Percentiles rank a stretch among this genome's conserved stretches.
Evolutionary conservation across 2,797 vertebrate species (phyloP).

Genomic region (Sebastes variabilis): DNA sequence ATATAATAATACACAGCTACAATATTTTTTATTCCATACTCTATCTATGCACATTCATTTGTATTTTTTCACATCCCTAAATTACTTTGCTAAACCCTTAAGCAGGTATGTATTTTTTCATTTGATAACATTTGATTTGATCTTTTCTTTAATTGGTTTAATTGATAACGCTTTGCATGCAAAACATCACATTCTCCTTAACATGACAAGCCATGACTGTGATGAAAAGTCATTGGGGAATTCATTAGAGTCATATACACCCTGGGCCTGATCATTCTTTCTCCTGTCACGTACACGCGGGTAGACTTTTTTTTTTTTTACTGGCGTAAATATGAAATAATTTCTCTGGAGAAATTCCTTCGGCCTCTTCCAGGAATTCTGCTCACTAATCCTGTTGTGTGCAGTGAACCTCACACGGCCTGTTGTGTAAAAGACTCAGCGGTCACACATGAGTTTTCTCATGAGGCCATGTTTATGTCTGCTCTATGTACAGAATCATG

Average conservation of each 20-base stretch:
- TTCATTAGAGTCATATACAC: background rate
- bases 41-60: background rate
- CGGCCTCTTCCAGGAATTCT: constrained; percentile 52
- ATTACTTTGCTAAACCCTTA: background rate
- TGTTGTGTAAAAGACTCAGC: constrained; percentile 45
- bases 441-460: constrained; percentile 56
- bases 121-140: background rate
- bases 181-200: background rate
- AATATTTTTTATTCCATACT: background rate
- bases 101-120: background rate
- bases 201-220: constrained; percentile 8
- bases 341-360: constrained; percentile 43
- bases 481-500: background rate
- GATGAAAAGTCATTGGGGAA: constrained; percentile 4
- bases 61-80: background rate
- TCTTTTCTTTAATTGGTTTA: constrained; percentile 23
- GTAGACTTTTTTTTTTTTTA: background rate
- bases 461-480: constrained; percentile 15
- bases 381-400: constrained; percentile 63
- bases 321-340: constrained; percentile 25
- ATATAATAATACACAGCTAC: too few species aligned
- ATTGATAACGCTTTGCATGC: background rate
- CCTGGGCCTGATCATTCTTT: background rate
- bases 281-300: background rate
- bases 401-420: constrained; percentile 57